phyloP scores from a whole-genome alignment of 1,140 invertebrate species.

The Aleiodes sp. region DNA sequence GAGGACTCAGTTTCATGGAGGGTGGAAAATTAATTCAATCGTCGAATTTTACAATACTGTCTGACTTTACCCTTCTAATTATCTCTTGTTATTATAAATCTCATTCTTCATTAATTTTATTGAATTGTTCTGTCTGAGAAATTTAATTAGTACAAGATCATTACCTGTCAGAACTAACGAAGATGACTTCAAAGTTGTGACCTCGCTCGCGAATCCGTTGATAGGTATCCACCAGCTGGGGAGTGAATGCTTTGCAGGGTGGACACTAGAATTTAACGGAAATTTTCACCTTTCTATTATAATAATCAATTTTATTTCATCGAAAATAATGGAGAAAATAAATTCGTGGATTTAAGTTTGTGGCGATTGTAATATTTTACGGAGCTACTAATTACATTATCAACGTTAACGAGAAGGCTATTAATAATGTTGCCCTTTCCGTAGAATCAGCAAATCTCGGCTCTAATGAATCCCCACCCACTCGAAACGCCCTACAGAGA shows the following conservation, averaged over 20 bases:
- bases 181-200: conserved; percentile 81
- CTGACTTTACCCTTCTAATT: conserved; percentile 24
- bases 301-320: no score
- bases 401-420: no score
- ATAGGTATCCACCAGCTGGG: conserved; percentile 77
- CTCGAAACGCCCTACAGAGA: no score
- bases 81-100: background rate
- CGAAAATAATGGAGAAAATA: no score
- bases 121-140: background rate
- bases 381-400: no score
- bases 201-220: conserved; percentile 74
- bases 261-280: conserved; percentile 83
- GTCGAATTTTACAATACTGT: background rate
- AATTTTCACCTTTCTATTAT: no score
- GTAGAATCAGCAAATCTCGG: no score
- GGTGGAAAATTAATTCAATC: conserved; percentile 36
- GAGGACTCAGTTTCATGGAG: conserved; percentile 36
- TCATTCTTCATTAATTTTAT: background rate
- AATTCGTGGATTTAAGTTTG: no score
- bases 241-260: conserved; percentile 83
- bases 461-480: no score
- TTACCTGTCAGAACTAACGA: conserved; percentile 84
- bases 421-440: no score
- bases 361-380: no score
- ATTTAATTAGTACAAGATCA: conserved; percentile 19